A percentile compares a stretch with the other conserved stretches of the same genome.
phyloP scores from a whole-genome alignment of 2,888 invertebrate genomes.

The Leucophora obtusa region DNA sequence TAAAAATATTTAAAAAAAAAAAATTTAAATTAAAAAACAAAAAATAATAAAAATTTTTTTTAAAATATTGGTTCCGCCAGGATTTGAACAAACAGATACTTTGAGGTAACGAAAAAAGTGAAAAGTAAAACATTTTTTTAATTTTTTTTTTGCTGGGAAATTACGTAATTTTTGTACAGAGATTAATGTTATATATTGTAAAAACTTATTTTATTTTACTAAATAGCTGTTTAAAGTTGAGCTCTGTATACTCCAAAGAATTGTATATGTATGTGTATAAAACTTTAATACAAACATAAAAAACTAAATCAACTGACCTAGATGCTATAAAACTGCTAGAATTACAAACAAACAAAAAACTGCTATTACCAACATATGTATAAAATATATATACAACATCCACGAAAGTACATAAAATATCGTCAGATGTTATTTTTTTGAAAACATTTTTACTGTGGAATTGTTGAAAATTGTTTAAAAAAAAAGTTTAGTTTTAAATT shows the following conservation, averaged over 20 bases:
- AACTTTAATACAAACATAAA: conserved; percentile 1
- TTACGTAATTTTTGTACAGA: no score
- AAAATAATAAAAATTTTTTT: no score
- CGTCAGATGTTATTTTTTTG: background rate
- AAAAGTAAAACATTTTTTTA: no score
- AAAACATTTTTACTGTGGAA: background rate
- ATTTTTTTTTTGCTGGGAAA: no score
- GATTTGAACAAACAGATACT: no score
- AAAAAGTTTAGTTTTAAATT: background rate
- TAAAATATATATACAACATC: background rate
- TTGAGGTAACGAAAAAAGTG: no score
- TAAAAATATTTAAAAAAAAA: no score
- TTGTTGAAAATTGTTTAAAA: no score
- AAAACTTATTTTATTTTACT: background rate
- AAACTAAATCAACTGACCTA: conserved; percentile 30
- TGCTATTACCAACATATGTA: background rate
- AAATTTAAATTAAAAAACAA: no score
- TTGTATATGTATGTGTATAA: background rate
- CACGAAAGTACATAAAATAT: background rate
- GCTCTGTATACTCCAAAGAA: background rate
- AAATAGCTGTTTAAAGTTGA: background rate
- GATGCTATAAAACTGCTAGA: conserved; percentile 1
- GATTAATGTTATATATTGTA: background rate
- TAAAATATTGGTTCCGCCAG: no score
- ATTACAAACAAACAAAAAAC: conserved; percentile 3